phyloP scores from a whole-genome alignment of 2,888 invertebrate genomes.

The Hypercompe scribonia region DNA sequence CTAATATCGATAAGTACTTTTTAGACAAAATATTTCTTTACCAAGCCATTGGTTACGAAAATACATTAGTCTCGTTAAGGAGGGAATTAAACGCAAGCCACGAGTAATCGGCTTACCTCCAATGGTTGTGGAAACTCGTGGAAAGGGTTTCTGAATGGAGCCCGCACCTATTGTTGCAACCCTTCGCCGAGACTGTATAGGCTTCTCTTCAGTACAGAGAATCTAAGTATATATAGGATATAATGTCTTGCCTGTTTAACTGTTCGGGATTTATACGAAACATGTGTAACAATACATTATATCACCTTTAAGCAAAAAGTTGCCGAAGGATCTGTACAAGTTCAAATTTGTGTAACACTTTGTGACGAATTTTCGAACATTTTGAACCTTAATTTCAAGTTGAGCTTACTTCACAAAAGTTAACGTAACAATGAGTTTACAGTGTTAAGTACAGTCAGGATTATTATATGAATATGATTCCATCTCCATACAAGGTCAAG shows the following conservation, averaged over 20 bases:
- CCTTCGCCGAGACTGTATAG: slow-evolving; percentile 5
- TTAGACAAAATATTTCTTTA: neutral
- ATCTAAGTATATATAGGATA: neutral
- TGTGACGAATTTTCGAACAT: neutral
- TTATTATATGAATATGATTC: slow-evolving; percentile 6
- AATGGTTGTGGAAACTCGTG: slow-evolving; percentile 25
- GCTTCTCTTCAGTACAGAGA: neutral
- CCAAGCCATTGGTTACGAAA: slow-evolving; percentile 25
- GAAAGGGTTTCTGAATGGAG: slow-evolving; percentile 30
- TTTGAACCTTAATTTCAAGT: slow-evolving; percentile 5
- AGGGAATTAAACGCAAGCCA: slow-evolving; percentile 46
- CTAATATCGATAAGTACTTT: neutral
- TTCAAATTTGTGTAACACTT: neutral
- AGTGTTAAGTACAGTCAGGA: slow-evolving; percentile 5
- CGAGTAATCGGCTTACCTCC: slow-evolving; percentile 43
- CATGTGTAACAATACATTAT: neutral
- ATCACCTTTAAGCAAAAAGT: neutral
- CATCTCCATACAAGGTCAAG: slow-evolving; percentile 18
- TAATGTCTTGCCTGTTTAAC: neutral
- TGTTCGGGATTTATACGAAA: neutral
- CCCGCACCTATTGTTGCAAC: slow-evolving; percentile 20
- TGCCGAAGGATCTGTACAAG: neutral
- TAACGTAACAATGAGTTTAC: neutral
- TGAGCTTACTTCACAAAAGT: neutral
- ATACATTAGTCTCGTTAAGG: slow-evolving; percentile 23